Evolutionary conservation across 1,140 invertebrate species (phyloP).

Genomic region (Thaumetopoea pityocampa): DNA sequence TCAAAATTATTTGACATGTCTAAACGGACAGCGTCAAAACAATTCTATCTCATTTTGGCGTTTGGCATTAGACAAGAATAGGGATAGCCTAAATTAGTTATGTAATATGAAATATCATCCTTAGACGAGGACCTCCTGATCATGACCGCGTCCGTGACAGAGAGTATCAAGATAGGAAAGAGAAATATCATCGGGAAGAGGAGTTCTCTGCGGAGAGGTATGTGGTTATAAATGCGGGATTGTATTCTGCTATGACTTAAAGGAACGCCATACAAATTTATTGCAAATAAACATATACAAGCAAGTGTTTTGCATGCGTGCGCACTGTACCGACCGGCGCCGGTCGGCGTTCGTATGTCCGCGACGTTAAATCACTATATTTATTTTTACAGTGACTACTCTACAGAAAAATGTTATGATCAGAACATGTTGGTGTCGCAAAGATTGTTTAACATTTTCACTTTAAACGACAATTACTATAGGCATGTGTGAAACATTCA

Average conservation of each 20-base stretch:
- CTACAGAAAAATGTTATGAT: slow-evolving; percentile 71
- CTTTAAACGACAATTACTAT: slow-evolving; percentile 56
- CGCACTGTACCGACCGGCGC: slow-evolving; percentile 10
- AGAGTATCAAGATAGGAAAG: slow-evolving; percentile 49
- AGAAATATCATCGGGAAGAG: slow-evolving; percentile 54
- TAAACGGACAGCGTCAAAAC: too few species aligned
- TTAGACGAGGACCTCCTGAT: slow-evolving; percentile 42
- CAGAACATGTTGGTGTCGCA: slow-evolving; percentile 63
- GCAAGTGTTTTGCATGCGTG: slow-evolving; percentile 10
- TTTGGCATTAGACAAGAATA: too few species aligned
- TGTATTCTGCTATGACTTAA: neutral
- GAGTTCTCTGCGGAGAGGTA: slow-evolving; percentile 44
- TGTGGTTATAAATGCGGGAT: slow-evolving; percentile 9
- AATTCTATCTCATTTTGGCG: too few species aligned
- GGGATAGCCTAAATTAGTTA: too few species aligned
- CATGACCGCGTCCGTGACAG: slow-evolving; percentile 44
- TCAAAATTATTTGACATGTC: too few species aligned
- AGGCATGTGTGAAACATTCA: slow-evolving; percentile 58
- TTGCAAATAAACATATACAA: slow-evolving; percentile 1
- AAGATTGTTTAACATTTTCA: slow-evolving; percentile 67
- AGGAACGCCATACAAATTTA: slow-evolving; percentile 1
- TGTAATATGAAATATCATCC: slow-evolving; percentile 7
- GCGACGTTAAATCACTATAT: slow-evolving; percentile 66
- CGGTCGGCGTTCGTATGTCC: slow-evolving; percentile 10
- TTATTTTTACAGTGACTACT: slow-evolving; percentile 73